Conservation (phyloP, 2,888 invertebrate genomes). For the Hipparchia sbordonii region DNA sequence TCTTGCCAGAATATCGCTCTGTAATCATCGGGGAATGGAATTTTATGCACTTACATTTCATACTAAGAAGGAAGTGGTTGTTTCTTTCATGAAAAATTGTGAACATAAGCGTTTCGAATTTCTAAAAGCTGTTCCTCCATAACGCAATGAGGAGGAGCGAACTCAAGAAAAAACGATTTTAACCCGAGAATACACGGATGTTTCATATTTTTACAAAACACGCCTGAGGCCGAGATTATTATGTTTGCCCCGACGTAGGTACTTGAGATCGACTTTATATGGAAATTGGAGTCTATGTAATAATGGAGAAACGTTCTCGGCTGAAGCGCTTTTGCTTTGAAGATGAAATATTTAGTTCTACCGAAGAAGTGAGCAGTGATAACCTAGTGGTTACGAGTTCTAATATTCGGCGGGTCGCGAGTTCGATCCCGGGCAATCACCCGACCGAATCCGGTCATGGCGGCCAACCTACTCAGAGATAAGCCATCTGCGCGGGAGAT, state of each 20-base stretch:
- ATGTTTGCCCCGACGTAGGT: conserved; percentile 39
- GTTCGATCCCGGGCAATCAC: too few relatives aligned
- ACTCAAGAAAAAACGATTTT: conserved; percentile 50
- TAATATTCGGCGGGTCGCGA: too few relatives aligned
- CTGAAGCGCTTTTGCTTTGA: conserved; percentile 20
- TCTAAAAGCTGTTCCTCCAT: conserved; percentile 50
- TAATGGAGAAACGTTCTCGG: conserved; percentile 35
- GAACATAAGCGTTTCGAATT: conserved; percentile 54
- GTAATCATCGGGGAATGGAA: conserved; percentile 12
- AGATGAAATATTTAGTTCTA: neutral
- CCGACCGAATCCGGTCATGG: too few relatives aligned
- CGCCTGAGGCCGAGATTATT: conserved; percentile 44
- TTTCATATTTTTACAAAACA: conserved; percentile 45
- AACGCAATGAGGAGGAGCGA: conserved; percentile 59
- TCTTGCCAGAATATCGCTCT: neutral
- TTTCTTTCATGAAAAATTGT: conserved; percentile 41
- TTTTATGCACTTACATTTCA: conserved; percentile 13
- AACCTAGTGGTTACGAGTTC: too few relatives aligned
- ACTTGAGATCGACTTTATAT: conserved; percentile 40
- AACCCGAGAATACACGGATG: conserved; percentile 46
- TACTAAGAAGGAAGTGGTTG: conserved; percentile 6
- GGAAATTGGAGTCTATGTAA: conserved; percentile 37
- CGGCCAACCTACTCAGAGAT: too few relatives aligned
- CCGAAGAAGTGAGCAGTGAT: too few relatives aligned
- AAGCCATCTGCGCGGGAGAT: too few relatives aligned